A percentile compares a stretch with the other conserved stretches of the same genome.
Conservation (phyloP, 2,113 vertebrate genomes). For the Grantiella picta region DNA sequence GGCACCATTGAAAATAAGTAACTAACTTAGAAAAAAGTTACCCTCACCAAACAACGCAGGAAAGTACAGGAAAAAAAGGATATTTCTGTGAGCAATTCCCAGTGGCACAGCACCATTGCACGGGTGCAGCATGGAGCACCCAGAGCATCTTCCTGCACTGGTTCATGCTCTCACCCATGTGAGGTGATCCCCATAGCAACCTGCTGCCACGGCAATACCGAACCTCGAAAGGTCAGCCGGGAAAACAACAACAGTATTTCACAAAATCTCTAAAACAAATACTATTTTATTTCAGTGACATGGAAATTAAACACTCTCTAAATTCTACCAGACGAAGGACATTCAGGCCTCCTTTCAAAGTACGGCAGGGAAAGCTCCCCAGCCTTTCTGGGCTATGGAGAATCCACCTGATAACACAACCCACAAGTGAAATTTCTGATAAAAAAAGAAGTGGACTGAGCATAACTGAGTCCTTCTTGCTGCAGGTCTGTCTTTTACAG, state of each 20-base stretch:
- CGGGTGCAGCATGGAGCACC: not conserved
- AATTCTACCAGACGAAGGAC: not conserved
- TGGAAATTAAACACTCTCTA: conserved; percentile 21
- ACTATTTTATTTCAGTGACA: not conserved
- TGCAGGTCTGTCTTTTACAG: not conserved
- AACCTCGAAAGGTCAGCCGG: conserved; percentile 40
- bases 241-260: conserved; percentile 47
- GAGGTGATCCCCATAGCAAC: conserved; percentile 53
- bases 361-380: not conserved
- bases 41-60: not conserved
- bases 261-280: conserved; percentile 53
- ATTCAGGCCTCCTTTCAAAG: not conserved
- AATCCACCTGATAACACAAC: not conserved
- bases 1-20: not conserved
- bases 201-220: not conserved
- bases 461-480: not conserved
- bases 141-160: not conserved
- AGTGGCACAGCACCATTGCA: not conserved
- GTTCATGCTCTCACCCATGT: not conserved
- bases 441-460: not conserved
- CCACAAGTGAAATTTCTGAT: not conserved
- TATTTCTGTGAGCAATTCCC: not conserved
- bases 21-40: not conserved
- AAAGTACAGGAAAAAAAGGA: not conserved
- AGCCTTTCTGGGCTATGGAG: not conserved